A percentile compares a stretch with the other conserved stretches of the same genome.
phyloP scores from a whole-genome alignment of 64 coral and sea anemone species.

The Montipora capricornis region DNA sequence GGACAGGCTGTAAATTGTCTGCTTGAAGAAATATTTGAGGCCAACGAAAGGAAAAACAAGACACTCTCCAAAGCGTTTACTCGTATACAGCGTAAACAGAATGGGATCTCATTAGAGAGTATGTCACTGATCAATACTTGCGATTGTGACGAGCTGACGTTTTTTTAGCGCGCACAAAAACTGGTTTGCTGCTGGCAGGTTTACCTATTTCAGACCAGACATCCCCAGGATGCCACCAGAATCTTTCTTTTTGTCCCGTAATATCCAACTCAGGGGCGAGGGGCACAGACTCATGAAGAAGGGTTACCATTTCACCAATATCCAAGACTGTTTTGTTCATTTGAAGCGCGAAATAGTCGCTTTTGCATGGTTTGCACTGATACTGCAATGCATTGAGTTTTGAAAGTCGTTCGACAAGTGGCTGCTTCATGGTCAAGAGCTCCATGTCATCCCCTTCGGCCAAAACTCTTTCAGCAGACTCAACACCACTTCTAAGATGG shows the following conservation, averaged over 20 bases:
- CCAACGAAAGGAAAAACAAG: neutral
- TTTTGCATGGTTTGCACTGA: slow-evolving; percentile 9
- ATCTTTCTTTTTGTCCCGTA: too few relatives aligned
- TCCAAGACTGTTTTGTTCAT: neutral
- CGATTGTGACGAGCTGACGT: too few relatives aligned
- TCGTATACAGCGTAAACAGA: too few relatives aligned
- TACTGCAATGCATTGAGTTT: neutral
- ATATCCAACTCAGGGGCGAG: too few relatives aligned
- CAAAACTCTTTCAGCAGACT: neutral
- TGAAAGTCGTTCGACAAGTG: neutral
- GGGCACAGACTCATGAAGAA: neutral
- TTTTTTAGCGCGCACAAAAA: too few relatives aligned
- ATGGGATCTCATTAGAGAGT: too few relatives aligned
- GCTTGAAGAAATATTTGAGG: slow-evolving; percentile 52
- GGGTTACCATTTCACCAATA: neutral
- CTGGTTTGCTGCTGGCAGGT: too few relatives aligned
- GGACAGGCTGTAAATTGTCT: slow-evolving; percentile 69
- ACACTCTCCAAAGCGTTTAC: neutral
- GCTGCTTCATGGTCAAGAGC: slow-evolving; percentile 20
- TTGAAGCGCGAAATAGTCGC: neutral
- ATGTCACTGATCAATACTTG: too few relatives aligned
- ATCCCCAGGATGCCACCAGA: too few relatives aligned
- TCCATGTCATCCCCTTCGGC: slow-evolving; percentile 3
- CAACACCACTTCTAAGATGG: slow-evolving; percentile 13
- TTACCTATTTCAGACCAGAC: too few relatives aligned